These are phyloP conservation scores for Cephalopholis sonnerati DNA, from an alignment of 2,113 vertebrate species.

Conservation along the genomic window DNA sequence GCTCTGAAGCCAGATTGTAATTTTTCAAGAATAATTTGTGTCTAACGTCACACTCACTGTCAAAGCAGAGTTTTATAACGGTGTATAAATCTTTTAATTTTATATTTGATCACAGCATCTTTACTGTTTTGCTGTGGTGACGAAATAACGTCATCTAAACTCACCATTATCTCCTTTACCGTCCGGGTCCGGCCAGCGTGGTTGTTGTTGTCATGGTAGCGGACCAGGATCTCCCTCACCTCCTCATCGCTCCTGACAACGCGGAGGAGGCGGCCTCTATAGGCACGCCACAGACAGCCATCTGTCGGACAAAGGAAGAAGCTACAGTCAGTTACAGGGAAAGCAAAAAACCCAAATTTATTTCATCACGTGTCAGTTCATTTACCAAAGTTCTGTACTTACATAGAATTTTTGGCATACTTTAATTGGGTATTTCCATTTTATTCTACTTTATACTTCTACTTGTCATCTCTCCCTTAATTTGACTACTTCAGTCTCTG, in stretches of 20 bases:
- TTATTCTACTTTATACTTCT: no score
- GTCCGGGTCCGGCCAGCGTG: conserved; percentile 47
- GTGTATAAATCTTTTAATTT: neutral
- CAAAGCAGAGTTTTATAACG: no score
- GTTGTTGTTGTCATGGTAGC: conserved; percentile 75
- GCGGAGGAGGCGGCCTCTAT: conserved; percentile 68
- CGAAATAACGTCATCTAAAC: neutral
- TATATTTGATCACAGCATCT: neutral
- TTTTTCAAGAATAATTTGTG: no score
- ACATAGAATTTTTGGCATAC: no score
- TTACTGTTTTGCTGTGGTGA: neutral
- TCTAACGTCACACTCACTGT: no score
- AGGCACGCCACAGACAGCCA: conserved; percentile 61
- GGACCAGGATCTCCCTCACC: conserved; percentile 65
- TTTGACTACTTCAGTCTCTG: no score
- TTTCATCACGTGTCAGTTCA: no score
- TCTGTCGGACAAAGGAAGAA: conserved; percentile 46
- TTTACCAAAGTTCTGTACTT: no score
- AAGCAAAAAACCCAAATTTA: no score
- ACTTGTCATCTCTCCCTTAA: no score
- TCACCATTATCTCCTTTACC: conserved; percentile 67
- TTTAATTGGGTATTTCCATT: no score
- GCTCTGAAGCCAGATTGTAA: no score
- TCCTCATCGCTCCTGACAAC: conserved; percentile 72
- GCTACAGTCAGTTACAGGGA: neutral